Percentiles rank a stretch among this genome's conserved stretches.
Evolutionary conservation across 2,888 invertebrate genomes (phyloP).

Genomic region (Orthosia gracilis): DNA sequence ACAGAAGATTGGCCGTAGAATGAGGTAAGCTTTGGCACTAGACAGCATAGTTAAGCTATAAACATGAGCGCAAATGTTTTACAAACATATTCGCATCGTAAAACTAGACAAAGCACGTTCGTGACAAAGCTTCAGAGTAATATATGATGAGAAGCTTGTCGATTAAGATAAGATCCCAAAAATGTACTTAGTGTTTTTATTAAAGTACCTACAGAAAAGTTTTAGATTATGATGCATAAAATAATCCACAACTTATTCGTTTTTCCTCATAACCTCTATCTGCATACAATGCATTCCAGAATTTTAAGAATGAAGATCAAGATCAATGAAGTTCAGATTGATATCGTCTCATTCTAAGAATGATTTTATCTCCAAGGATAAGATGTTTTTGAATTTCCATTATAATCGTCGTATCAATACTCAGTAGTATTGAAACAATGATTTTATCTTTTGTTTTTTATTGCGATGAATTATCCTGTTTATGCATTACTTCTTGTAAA

Average conservation of each 20-base stretch:
- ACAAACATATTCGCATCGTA: slow-evolving; percentile 23
- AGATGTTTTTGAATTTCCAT: background rate
- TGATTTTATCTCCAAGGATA: background rate
- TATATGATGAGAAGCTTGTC: slow-evolving; percentile 7
- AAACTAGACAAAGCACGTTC: slow-evolving; percentile 6
- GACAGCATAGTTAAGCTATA: slow-evolving; percentile 20
- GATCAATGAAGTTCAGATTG: background rate
- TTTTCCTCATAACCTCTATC: background rate
- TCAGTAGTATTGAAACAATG: background rate
- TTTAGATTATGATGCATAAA: background rate
- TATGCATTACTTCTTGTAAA: background rate
- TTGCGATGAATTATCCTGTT: background rate
- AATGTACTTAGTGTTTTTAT: no score
- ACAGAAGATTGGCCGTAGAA: slow-evolving; percentile 17
- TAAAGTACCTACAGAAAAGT: background rate
- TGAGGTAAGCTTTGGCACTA: slow-evolving; percentile 43
- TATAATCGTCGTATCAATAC: no score
- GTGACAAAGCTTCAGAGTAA: slow-evolving; percentile 12
- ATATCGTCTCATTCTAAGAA: background rate
- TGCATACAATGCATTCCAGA: no score
- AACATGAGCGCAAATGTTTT: slow-evolving; percentile 26
- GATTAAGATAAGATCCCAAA: background rate
- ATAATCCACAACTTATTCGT: background rate
- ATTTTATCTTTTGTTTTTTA: background rate
- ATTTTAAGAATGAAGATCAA: background rate